Conservation (phyloP, 2,113 vertebrate species). For the Psilopogon haemacephalus region DNA sequence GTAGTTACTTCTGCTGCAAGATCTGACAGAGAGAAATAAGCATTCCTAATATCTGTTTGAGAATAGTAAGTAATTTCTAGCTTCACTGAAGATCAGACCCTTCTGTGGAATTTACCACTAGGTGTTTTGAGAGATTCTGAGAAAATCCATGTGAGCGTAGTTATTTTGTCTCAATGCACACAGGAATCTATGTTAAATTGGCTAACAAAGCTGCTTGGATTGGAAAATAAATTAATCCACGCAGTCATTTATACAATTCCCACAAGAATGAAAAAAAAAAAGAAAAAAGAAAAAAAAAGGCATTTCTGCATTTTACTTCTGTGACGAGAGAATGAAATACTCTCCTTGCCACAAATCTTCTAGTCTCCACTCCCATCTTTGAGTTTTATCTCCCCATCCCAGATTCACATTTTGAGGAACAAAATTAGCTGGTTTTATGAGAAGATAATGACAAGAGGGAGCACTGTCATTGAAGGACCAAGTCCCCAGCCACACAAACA, state of each 20-base stretch:
- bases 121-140: background rate
- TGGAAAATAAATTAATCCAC: slow-evolving; percentile 46
- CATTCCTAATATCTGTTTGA: background rate
- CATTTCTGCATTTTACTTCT: slow-evolving; percentile 11
- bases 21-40: background rate
- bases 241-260: slow-evolving; percentile 10
- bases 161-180: background rate
- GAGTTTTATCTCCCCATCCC: slow-evolving; percentile 8
- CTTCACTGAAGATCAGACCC: background rate
- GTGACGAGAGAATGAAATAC: slow-evolving; percentile 9
- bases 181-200: background rate
- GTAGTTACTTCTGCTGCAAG: background rate
- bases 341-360: background rate
- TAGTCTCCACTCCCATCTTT: background rate
- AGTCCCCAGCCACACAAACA: background rate
- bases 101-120: background rate
- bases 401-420: background rate
- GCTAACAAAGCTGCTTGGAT: slow-evolving; percentile 25
- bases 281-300: background rate
- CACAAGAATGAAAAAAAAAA: slow-evolving; percentile 24
- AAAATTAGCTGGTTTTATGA: background rate
- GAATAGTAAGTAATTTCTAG: background rate
- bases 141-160: background rate
- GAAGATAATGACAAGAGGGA: background rate
- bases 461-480: background rate